Base-by-base conservation (phyloP, 2,888 invertebrate species). In the Cremastinae sp. region DNA sequence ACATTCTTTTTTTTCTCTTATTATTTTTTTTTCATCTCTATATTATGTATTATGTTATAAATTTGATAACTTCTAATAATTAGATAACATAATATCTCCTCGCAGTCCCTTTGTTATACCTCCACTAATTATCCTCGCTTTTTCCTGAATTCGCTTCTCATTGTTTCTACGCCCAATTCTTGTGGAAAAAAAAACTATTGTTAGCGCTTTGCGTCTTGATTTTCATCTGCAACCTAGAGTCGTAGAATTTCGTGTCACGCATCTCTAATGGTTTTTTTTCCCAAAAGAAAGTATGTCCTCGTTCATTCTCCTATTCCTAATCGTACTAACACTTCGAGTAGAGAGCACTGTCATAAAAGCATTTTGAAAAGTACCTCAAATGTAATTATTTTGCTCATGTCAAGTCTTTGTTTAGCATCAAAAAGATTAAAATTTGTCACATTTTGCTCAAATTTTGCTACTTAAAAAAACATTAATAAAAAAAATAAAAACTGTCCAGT, bases 311-410 rank as follows among this genome's bases (percentile, higher is more conserved):
- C 34, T 18, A 18, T 53, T 75, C 66, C 75, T 51, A 45, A n/a
- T 61, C 70, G 45, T 54, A 71, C 70, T 66, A 75, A 77, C 75
- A 56, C 64, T 68, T 72, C 69, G 54, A 73, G 59, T 73, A 72
- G 68, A 75, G 75, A 51, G 66, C 72, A 75, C 75, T 62, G 45
- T 68, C 56, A 58, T 41, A 20, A 16, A 41, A 36, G 16, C 61
- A 16, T n/a, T n/a, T n/a, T n/a, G n/a, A 38, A 61, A 68, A 51
- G 45, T 61, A 62, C 69, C 64, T 69, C 74, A 69, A 38, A 22
- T 71, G 56, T 43, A 14, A 51, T 8, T 18, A 36, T 56, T 49
- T 56, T 56, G 51, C 47, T 62, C 68, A 34, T 54, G 8, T 10
- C 28, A 61, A n/a, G 1, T 51, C 0, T 45, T 9, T 45, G 14